Conservation (phyloP, 1,140 invertebrate species). For the Trypoxylus dichotomus region DNA sequence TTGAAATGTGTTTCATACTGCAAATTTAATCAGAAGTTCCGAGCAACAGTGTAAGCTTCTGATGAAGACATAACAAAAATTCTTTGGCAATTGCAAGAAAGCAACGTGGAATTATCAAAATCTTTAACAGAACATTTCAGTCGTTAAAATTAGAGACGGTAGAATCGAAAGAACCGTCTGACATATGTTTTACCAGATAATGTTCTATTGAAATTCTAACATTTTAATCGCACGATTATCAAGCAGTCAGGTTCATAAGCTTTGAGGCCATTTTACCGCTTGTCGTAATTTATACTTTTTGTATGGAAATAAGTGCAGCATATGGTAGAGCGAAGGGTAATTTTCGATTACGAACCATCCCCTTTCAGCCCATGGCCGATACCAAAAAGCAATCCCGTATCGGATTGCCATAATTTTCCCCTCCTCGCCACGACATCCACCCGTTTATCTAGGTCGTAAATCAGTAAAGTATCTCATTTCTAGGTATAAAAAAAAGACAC, state of each 20-base stretch:
- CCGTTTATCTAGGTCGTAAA: constrained; percentile 17
- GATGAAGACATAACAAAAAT: too few species aligned
- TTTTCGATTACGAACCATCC: constrained; percentile 23
- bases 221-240: constrained; percentile 14
- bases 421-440: neutral
- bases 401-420: constrained; percentile 11
- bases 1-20: too few species aligned
- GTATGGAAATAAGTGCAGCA: constrained; percentile 21
- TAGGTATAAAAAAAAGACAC: neutral
- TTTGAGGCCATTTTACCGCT: constrained; percentile 1
- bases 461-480: constrained; percentile 25
- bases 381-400: constrained; percentile 19
- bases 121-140: neutral
- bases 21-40: too few species aligned
- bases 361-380: neutral
- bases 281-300: constrained; percentile 23
- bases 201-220: neutral
- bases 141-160: neutral
- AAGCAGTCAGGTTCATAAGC: constrained; percentile 20
- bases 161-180: neutral
- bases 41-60: too few species aligned
- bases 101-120: neutral
- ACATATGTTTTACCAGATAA: neutral
- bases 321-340: constrained; percentile 20
- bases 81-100: too few species aligned